Evolutionary conservation across 2,888 invertebrate genomes (phyloP), one percentile per base, ranked within the genome.

Genomic region (Dynastes hyllus): DNA sequence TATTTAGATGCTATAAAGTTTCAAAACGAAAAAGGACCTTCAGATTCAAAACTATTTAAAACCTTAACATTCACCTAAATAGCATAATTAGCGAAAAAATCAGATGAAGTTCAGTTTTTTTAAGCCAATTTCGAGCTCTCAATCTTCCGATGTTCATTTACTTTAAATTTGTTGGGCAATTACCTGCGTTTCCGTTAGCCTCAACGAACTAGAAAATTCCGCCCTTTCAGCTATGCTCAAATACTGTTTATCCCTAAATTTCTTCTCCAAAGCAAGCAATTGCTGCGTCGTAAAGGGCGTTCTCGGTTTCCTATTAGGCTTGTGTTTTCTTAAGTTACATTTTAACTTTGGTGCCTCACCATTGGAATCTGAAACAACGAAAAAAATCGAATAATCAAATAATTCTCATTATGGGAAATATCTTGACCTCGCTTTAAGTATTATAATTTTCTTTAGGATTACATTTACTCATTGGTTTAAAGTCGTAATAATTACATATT

Each of bases 221-320:
- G 98, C 98, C 81, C 98, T 90, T 89, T 98, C 98, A 2, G 97
- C 97, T 88, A 98, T 97, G 87, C 96, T 97, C 86, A 98, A 91
- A 90, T 98, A 98, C 90, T 97, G 97, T 88, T 97, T 98, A 88
- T 97, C 95, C 69, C 96, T 91, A 91, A 98, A 98, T 90, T 98
- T 98, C 90, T 96, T 94, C 90, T 98, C 98, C 84, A 98, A 89
- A 0, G 97, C 95, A 83, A 97, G 90, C 80, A 98, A 92, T 87
- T 98, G 98, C 88, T 97, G 96, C 40, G 97, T 97, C 67, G 97
- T 97, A 91, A 98, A 98, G 9, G 98, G 98, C 13, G 98, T 98
- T 77, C 98, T 91, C 0, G 98, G 98, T 88, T 98, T 98, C 83
- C 98, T 92, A 91, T 98, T 98, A 16, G 97, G 97, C 88, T 98